phyloP scores from a whole-genome alignment of 1,140 invertebrate genomes.

The Zaprionus tsacasi region DNA sequence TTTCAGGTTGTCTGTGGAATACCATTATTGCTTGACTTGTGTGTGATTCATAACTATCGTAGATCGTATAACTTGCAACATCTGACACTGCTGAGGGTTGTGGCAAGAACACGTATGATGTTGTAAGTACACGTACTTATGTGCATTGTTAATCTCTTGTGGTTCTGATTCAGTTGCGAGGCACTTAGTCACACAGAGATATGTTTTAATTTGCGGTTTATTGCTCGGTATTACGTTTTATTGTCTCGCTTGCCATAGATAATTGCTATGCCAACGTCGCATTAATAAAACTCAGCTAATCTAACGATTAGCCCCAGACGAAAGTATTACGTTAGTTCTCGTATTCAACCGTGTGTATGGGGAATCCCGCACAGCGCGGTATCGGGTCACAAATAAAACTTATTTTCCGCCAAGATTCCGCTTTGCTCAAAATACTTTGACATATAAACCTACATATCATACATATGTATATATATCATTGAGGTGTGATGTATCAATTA shows the following conservation, averaged over 20 bases:
- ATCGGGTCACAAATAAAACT: not conserved
- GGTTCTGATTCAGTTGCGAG: conserved; percentile 31
- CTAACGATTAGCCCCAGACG: not conserved
- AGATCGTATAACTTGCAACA: not conserved
- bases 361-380: not conserved
- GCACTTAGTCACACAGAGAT: conserved; percentile 45
- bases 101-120: not conserved
- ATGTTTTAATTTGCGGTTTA: conserved; percentile 57
- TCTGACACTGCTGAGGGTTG: not conserved
- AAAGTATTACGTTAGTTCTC: conserved; percentile 16
- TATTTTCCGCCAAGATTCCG: not conserved
- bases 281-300: conserved; percentile 10
- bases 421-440: not conserved
- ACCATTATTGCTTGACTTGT: not conserved
- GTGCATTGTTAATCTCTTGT: not conserved
- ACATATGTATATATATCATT: not conserved
- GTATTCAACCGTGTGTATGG: not conserved
- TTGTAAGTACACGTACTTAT: not conserved
- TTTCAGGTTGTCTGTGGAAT: not conserved
- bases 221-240: conserved; percentile 1
- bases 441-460: not conserved
- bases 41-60: conserved; percentile 20
- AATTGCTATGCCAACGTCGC: conserved; percentile 1
- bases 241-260: too few relatives aligned
- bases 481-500: conserved; percentile 3